A percentile compares a stretch with the other conserved stretches of the same genome.
Evolutionary conservation across 2,888 invertebrate species (phyloP).

Genomic region (Ochlodes sylvanus): DNA sequence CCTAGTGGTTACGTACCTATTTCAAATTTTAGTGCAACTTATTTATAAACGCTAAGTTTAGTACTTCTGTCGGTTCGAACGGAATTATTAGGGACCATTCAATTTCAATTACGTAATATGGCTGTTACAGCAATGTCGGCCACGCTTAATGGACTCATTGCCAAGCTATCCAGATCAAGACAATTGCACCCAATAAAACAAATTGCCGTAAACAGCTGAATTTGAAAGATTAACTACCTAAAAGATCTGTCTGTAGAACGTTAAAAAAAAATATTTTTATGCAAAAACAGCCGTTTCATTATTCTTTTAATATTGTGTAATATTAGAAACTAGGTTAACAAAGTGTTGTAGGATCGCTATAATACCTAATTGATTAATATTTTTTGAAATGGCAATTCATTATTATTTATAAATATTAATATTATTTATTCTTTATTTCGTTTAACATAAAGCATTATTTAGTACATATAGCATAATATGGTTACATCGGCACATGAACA

Average conservation of each 20-base stretch:
- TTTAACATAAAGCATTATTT: too few relatives aligned
- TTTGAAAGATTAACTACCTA: constrained; percentile 42
- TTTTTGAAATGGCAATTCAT: too few relatives aligned
- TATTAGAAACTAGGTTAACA: too few relatives aligned
- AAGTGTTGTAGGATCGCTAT: too few relatives aligned
- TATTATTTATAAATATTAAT: too few relatives aligned
- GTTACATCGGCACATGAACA: too few relatives aligned
- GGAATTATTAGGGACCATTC: constrained; percentile 4
- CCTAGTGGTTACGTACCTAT: not conserved
- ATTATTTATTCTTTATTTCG: too few relatives aligned
- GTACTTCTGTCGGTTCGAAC: not conserved
- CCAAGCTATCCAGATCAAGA: constrained; percentile 31
- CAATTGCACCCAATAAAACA: constrained; percentile 31
- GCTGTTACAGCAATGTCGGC: constrained; percentile 29
- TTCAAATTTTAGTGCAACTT: not conserved
- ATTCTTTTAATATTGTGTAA: too few relatives aligned
- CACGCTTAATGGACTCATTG: constrained; percentile 25
- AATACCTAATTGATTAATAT: too few relatives aligned
- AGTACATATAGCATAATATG: too few relatives aligned
- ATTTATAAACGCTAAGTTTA: not conserved
- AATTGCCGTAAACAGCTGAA: constrained; percentile 29
- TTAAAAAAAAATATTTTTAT: constrained; percentile 8
- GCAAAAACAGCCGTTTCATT: too few relatives aligned
- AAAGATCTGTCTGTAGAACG: constrained; percentile 40
- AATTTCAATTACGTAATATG: constrained; percentile 17